phyloP scores from a whole-genome alignment of 1,140 invertebrate genomes.

The Eurosta solidaginis region DNA sequence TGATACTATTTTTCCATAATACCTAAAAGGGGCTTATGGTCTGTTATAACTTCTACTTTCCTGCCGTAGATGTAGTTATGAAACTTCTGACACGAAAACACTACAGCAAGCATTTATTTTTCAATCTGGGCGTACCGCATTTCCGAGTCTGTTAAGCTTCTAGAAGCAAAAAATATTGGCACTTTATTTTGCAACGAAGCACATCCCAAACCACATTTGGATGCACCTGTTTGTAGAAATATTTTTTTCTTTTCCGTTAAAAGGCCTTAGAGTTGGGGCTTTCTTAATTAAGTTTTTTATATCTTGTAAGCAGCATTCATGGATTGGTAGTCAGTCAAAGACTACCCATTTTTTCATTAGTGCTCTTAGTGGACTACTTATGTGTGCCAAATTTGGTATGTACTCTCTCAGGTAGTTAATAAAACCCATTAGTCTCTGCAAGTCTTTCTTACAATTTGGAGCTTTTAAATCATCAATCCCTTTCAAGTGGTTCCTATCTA shows the following conservation, averaged over 20 bases:
- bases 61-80: slow-evolving; percentile 49
- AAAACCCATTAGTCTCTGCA: too few species aligned
- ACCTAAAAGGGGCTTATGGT: slow-evolving; percentile 42
- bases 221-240: slow-evolving; percentile 48
- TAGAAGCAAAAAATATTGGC: slow-evolving; percentile 53
- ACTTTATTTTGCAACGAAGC: slow-evolving; percentile 40
- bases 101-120: slow-evolving; percentile 34
- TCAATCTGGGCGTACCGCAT: too few species aligned
- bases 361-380: too few species aligned
- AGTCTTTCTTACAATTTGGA: too few species aligned
- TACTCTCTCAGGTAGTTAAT: too few species aligned
- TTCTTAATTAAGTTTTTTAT: slow-evolving; percentile 20
- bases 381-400: too few species aligned
- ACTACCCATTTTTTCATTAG: too few species aligned
- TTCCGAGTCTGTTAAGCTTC: slow-evolving; percentile 39
- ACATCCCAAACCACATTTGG: slow-evolving; percentile 43
- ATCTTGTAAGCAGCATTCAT: too few species aligned
- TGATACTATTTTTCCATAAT: slow-evolving; percentile 56
- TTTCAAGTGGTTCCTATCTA: too few species aligned
- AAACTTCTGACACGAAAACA: slow-evolving; percentile 44
- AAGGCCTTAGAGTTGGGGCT: slow-evolving; percentile 36
- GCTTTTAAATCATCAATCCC: too few species aligned
- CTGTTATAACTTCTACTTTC: slow-evolving; percentile 36
- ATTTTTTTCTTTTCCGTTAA: slow-evolving; percentile 42
- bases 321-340: too few species aligned